Evolutionary conservation across 2,113 vertebrate genomes (phyloP), one percentile per base, ranked within the genome.

Genomic region (Tringa solitaria): DNA sequence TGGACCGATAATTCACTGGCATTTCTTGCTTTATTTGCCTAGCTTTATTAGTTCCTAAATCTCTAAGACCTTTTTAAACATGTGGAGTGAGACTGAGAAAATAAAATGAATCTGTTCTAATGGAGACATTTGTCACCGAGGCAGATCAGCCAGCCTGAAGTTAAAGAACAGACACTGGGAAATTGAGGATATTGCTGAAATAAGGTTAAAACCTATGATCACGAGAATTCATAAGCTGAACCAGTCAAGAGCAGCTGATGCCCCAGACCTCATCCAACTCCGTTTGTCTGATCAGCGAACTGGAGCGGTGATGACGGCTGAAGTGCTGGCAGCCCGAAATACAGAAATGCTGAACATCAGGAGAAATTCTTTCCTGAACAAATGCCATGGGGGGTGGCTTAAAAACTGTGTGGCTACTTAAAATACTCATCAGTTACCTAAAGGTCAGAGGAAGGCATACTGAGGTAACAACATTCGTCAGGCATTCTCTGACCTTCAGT

Each of bases 1-100:
- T 84, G 80, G 84, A 73, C 41, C 53, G 89, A 92, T 93, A 95
- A 93, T 60, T 97, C 92, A 92, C 37, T 95, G 92, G 79, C 61
- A 84, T 87, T 84, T 93, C 84, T 93, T 82, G 14, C 65, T 91
- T 23, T 87, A 91, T 96, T 97, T 94, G 54, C 80, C n/a, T 92
- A 95, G 56, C 32, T 96, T 69, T 87, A 33, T 94, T 87, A 92
- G 65, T 89, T 84, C 67, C 87, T 92, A 83, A 93, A 92, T 90
- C 70, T 92, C 63, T 80, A 87, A 93, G 73, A 95, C 28, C 67
- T 90, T 89, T 90, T 92, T 60, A 94, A 93, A 86, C 59, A 81
- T 32, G 74, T 86, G 77, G 48, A 93, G n/a, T 39, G 68, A 88
- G 84, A 86, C 50, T 74, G 75, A 89, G 88, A 91, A 95, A 96